phyloP scores from a whole-genome alignment of 2,888 invertebrate species.

The Spialia ferax region DNA sequence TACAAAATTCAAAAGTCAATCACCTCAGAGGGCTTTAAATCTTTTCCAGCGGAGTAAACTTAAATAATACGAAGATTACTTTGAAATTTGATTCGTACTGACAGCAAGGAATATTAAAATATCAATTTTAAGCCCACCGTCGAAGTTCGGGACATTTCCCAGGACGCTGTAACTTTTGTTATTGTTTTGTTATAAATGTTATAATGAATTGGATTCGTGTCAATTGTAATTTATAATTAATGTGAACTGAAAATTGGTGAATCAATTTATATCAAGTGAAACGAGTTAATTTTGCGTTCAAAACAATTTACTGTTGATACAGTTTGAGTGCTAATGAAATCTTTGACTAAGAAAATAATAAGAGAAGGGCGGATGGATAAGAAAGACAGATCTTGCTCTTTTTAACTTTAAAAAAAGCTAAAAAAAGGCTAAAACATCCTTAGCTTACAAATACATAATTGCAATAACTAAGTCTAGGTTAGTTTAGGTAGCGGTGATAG shows the following conservation, averaged over 20 bases:
- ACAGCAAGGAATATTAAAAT: constrained; percentile 62
- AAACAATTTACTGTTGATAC: neutral
- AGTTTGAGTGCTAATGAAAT: neutral
- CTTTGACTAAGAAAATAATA: too few relatives aligned
- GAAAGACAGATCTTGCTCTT: too few relatives aligned
- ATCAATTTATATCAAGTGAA: neutral
- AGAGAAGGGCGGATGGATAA: too few relatives aligned
- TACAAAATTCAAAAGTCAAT: constrained; percentile 23
- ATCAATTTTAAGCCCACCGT: constrained; percentile 59
- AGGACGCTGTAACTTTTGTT: constrained; percentile 17
- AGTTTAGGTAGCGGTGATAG: too few relatives aligned
- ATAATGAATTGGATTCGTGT: constrained; percentile 56
- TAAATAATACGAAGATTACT: constrained; percentile 56
- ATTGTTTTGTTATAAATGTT: constrained; percentile 10
- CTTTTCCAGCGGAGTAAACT: constrained; percentile 45
- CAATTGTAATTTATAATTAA: constrained; percentile 17
- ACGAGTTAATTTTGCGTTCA: neutral
- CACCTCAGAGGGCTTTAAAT: constrained; percentile 5
- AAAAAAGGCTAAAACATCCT: too few relatives aligned
- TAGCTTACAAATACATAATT: too few relatives aligned
- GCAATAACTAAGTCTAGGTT: too few relatives aligned
- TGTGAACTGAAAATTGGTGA: neutral
- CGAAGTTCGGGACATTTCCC: constrained; percentile 52
- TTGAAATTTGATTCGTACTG: constrained; percentile 59
- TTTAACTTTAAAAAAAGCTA: too few relatives aligned